Conservation (phyloP, 2,797 vertebrate species). For the Melanotaenia boesemani region DNA sequence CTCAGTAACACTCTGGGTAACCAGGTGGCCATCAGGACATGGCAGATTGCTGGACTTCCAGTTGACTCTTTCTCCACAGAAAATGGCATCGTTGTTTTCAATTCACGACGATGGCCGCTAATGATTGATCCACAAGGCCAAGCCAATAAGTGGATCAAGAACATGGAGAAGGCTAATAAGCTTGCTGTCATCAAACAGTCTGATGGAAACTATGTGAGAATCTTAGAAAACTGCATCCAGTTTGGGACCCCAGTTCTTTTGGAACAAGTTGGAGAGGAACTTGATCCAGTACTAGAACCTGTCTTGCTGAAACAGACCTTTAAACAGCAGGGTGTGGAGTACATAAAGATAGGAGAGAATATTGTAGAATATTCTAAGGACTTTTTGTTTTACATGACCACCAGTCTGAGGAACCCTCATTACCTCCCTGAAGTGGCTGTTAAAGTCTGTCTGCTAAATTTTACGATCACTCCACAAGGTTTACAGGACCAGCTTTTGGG, state of each 20-base stretch:
- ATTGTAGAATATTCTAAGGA: slow-evolving; percentile 91
- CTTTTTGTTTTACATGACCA: slow-evolving; percentile 94
- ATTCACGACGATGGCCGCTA: slow-evolving; percentile 92
- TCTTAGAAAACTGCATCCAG: slow-evolving; percentile 90
- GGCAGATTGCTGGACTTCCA: slow-evolving; percentile 93
- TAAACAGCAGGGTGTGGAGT: slow-evolving; percentile 93
- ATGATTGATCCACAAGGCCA: slow-evolving; percentile 98
- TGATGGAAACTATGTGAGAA: slow-evolving; percentile 88
- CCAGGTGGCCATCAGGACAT: slow-evolving; percentile 89
- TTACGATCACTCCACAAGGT: slow-evolving; percentile 95
- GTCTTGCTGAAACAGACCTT: slow-evolving; percentile 93
- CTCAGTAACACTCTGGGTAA: slow-evolving; percentile 90
- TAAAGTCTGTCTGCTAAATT: slow-evolving; percentile 96
- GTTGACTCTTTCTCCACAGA: slow-evolving; percentile 93
- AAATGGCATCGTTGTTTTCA: slow-evolving; percentile 94
- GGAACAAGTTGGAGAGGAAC: slow-evolving; percentile 92
- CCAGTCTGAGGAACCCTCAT: slow-evolving; percentile 93
- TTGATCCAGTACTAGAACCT: slow-evolving; percentile 92
- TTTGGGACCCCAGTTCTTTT: slow-evolving; percentile 91
- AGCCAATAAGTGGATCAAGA: slow-evolving; percentile 96
- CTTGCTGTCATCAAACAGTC: slow-evolving; percentile 91
- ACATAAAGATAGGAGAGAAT: slow-evolving; percentile 94
- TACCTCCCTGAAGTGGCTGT: slow-evolving; percentile 94
- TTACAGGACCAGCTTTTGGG: slow-evolving; percentile 95
- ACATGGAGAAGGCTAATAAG: slow-evolving; percentile 92